Evolutionary conservation across 2,797 vertebrate genomes (phyloP), one percentile per base, ranked within the genome.

Genomic region (Myripristis murdjan): DNA sequence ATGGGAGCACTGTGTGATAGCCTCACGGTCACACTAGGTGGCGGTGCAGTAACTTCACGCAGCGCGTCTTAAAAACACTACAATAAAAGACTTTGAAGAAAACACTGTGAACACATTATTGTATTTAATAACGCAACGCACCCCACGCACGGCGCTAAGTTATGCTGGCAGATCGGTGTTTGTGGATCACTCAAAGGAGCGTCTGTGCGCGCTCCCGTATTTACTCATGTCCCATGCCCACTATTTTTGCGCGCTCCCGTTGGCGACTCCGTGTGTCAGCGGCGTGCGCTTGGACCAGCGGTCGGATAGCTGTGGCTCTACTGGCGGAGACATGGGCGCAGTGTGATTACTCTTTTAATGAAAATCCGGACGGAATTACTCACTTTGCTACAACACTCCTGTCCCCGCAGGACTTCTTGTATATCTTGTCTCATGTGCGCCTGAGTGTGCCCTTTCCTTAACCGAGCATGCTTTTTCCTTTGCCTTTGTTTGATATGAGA

Each of bases 401-500:
- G 54, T 22, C 31, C 51, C 28, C 11, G 22, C 58, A 1, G 59
- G 77, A 78, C 76, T 75, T 71, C 11, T 11, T 7, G 20, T 18
- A 11, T 4, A 51, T 56, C 33, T 22, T 12, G 47, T 44, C 73
- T 71, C 60, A 26, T 53, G 76, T 43, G 70, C 15, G 47, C 5
- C 1, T 52, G 41, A 33, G 59, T 58, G 68, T 0, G 69, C 18
- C 14, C 46, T 70, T 59, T 47, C 58, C 58, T 7, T 26, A 31
- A 0, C 44, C 11, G 57, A 81, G 72, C 72, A 84, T 86, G 90
- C 37, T 77, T 60, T 48, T 64, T 12, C 49, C 57, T 28, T 22
- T 46, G 83, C 81, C 91, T 92, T 93, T 93, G 91, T 94, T 59
- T 90, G 90, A 77, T 44, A 87, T 79, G 91, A 92, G 84, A 81